Evolutionary conservation across 2,797 vertebrate genomes (phyloP).

Genomic region (Heterohyrax brucei): DNA sequence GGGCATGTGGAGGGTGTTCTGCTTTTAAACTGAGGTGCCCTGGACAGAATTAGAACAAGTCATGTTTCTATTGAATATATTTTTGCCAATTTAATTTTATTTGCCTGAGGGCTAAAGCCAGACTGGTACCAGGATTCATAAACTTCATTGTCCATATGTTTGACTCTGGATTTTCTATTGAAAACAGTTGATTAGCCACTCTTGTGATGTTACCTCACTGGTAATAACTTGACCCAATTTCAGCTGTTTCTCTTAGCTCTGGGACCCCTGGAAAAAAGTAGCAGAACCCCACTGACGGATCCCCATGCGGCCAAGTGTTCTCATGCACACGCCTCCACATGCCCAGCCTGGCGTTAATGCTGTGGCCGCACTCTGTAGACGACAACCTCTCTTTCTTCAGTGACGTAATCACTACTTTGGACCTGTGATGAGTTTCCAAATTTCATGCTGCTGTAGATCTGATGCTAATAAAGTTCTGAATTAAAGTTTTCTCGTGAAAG

Average conservation of each 20-base stretch:
- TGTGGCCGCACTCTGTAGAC: neutral
- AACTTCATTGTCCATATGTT: slow-evolving; percentile 70
- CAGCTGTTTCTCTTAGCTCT: slow-evolving; percentile 39
- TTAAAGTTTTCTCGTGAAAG: neutral
- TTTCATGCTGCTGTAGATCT: neutral
- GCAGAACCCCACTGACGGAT: neutral
- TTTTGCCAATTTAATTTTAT: slow-evolving; percentile 67
- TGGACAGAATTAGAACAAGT: slow-evolving; percentile 67
- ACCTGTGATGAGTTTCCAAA: neutral
- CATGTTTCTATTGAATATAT: slow-evolving; percentile 63
- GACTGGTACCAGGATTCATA: slow-evolving; percentile 66
- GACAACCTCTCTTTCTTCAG: neutral
- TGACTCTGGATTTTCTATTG: slow-evolving; percentile 72
- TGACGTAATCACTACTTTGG: neutral
- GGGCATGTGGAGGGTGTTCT: neutral
- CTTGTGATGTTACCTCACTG: slow-evolving; percentile 68
- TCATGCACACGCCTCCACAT: neutral
- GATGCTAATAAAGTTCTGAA: neutral
- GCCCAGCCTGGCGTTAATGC: neutral
- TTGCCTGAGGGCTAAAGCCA: slow-evolving; percentile 67
- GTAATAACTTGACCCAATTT: slow-evolving; percentile 76
- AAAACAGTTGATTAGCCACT: slow-evolving; percentile 73
- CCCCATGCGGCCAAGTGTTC: neutral
- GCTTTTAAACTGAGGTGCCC: slow-evolving; percentile 9
- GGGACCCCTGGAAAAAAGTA: slow-evolving; percentile 30